Evolutionary conservation across 92 coral and sea anemone species (phyloP).

Genomic region (Parazoanthus swiftii): DNA sequence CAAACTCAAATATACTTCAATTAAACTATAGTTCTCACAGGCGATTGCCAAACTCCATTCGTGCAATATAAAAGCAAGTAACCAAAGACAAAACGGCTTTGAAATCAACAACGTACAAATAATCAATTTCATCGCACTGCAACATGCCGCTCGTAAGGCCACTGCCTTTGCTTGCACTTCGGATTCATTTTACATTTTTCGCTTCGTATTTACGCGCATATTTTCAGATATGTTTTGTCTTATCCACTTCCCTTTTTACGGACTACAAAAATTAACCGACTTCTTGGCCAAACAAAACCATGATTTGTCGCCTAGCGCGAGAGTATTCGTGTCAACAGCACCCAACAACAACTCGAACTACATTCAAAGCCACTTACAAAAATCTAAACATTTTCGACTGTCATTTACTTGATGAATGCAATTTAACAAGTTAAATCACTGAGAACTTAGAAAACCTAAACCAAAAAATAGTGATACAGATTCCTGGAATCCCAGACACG

Average conservation of each 20-base stretch:
- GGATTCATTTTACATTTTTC: constrained; percentile 14
- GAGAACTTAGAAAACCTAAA: constrained; percentile 26
- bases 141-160: too few species aligned
- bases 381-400: not conserved
- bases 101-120: not conserved
- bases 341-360: constrained; percentile 19
- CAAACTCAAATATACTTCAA: too few species aligned
- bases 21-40: too few species aligned
- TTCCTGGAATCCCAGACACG: constrained; percentile 31
- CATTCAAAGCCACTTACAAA: constrained; percentile 23
- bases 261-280: constrained; percentile 14
- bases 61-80: too few species aligned
- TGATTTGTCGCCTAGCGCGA: constrained; percentile 29
- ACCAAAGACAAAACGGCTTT: not conserved
- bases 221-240: constrained; percentile 5
- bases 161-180: constrained; percentile 15
- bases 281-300: constrained; percentile 9
- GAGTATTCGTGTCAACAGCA: constrained; percentile 22
- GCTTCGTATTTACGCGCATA: constrained; percentile 3
- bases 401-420: constrained; percentile 3
- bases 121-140: too few species aligned
- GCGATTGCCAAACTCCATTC: too few species aligned
- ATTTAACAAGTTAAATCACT: constrained; percentile 17
- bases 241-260: constrained; percentile 1
- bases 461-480: constrained; percentile 13